Evolutionary conservation across 2,888 invertebrate species (phyloP).

Genomic region (Allophyes oxyacanthae): DNA sequence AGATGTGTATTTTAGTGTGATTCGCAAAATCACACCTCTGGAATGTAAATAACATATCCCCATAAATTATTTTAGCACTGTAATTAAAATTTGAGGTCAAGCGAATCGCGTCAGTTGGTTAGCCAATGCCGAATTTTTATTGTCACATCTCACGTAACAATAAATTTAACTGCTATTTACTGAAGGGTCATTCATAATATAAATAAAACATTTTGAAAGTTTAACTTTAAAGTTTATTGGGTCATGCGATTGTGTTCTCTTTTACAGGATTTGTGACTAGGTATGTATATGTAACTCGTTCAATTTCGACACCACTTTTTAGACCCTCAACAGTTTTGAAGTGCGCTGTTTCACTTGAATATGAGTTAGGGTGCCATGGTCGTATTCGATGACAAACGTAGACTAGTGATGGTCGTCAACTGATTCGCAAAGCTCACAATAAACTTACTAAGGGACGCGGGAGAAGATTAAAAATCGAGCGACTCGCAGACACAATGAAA

Average conservation of each 20-base stretch:
- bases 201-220: too few relatives aligned
- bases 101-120: slow-evolving; percentile 19
- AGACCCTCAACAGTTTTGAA: not conserved
- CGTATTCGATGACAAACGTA: slow-evolving; percentile 62
- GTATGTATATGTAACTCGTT: too few relatives aligned
- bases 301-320: too few relatives aligned
- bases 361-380: slow-evolving; percentile 2
- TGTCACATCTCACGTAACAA: slow-evolving; percentile 10
- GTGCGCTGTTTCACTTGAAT: slow-evolving; percentile 3
- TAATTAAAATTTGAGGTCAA: slow-evolving; percentile 34
- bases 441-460: slow-evolving; percentile 80
- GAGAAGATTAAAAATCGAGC: slow-evolving; percentile 88
- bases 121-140: slow-evolving; percentile 21
- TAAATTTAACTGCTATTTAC: slow-evolving; percentile 12
- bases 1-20: slow-evolving; percentile 1
- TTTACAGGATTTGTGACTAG: too few relatives aligned
- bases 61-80: slow-evolving; percentile 18
- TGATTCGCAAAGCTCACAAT: slow-evolving; percentile 80
- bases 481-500: slow-evolving; percentile 87
- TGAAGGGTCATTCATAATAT: too few relatives aligned
- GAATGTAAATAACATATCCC: slow-evolving; percentile 21
- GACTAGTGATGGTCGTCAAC: slow-evolving; percentile 70
- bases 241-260: too few relatives aligned
- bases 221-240: too few relatives aligned
- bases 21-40: slow-evolving; percentile 16